These are phyloP conservation scores for Aepyceros melampus DNA, from an alignment of 2,113 vertebrate species.

Conservation along the genomic window DNA sequence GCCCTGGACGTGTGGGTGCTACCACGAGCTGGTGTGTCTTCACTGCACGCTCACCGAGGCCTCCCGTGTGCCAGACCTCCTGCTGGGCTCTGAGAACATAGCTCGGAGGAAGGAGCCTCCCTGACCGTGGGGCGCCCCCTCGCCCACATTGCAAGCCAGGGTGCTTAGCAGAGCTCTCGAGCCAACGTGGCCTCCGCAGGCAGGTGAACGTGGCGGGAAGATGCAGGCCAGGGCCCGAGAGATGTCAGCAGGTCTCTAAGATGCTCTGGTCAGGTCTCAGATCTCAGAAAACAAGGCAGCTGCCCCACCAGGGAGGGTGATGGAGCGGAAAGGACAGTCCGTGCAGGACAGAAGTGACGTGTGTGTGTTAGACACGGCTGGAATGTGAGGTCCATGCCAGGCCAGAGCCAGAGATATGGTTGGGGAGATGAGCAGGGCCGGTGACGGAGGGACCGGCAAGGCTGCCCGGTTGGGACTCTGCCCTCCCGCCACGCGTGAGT, in stretches of 20 bases:
- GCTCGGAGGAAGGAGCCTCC: background rate
- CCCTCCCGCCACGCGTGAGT: fast-evolving
- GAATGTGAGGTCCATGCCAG: background rate
- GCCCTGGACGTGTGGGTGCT: fast-evolving
- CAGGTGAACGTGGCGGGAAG: fast-evolving
- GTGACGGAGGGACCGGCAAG: fast-evolving
- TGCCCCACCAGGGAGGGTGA: fast-evolving
- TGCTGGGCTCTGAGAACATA: fast-evolving
- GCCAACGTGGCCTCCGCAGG: no score
- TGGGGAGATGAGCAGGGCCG: background rate
- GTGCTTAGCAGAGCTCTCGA: background rate
- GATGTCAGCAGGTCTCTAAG: background rate
- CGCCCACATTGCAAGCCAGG: fast-evolving
- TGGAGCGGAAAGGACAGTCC: background rate
- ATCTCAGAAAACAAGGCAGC: background rate
- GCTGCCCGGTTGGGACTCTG: background rate
- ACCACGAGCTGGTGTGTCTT: background rate
- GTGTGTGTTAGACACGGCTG: fast-evolving
- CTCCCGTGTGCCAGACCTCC: background rate
- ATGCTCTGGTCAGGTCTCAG: background rate
- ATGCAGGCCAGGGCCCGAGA: background rate
- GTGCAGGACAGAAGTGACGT: background rate
- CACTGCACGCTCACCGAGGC: fast-evolving
- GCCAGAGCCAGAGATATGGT: fast-evolving
- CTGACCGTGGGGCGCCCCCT: fast-evolving